Evolutionary conservation across 2,797 vertebrate genomes (phyloP).

Genomic region (Chelmon rostratus): DNA sequence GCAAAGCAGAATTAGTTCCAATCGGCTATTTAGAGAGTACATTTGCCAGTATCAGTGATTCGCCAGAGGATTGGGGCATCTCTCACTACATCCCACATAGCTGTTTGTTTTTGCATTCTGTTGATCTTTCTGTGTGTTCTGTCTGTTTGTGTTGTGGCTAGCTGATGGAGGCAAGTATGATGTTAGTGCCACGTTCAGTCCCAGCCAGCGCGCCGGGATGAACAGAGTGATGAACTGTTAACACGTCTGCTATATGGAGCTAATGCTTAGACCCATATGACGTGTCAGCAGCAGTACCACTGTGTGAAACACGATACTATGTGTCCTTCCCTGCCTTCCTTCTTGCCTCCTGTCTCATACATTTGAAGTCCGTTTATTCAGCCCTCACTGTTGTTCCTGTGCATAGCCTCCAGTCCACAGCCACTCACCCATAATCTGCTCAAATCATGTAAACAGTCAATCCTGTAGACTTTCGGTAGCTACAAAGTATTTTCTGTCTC

Average conservation of each 20-base stretch:
- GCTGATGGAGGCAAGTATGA: conserved; percentile 87
- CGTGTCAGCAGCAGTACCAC: conserved; percentile 47
- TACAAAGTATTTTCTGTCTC: conserved; percentile 11
- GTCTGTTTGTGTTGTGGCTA: conserved; percentile 79
- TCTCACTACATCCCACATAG: conserved; percentile 42
- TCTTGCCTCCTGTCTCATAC: conserved; percentile 13
- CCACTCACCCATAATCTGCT: conserved; percentile 16
- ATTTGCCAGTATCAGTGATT: conserved; percentile 40
- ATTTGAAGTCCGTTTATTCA: conserved; percentile 32
- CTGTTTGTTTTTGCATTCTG: conserved; percentile 61
- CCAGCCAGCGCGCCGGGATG: conserved; percentile 28
- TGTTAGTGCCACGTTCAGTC: conserved; percentile 20
- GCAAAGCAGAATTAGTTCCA: conserved; percentile 21
- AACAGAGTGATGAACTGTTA: conserved; percentile 48
- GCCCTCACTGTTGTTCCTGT: conserved; percentile 14
- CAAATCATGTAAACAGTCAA: conserved; percentile 2
- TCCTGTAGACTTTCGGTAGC: conserved; percentile 35
- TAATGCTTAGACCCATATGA: conserved; percentile 31
- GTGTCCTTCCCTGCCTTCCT: conserved; percentile 4
- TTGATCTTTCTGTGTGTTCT: conserved; percentile 71
- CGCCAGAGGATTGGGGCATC: conserved; percentile 29
- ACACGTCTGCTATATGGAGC: conserved; percentile 34
- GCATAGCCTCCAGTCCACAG: conserved; percentile 15
- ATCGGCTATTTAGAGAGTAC: conserved; percentile 28
- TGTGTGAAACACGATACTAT: conserved; percentile 21